Base-by-base conservation (phyloP, 1,140 invertebrate genomes). In the Drosophila santomea region DNA sequence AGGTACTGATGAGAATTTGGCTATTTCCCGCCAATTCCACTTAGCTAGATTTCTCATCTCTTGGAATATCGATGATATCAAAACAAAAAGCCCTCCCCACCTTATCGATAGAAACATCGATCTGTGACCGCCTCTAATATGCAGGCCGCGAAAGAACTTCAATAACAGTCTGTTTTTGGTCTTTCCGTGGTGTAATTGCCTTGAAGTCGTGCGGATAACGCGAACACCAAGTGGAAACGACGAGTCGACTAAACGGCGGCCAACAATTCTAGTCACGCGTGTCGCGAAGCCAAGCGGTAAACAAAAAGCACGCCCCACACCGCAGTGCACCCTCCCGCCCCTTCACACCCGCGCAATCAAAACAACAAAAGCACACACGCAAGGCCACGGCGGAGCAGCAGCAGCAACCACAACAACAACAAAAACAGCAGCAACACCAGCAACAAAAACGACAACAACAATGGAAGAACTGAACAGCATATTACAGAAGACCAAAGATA, bases 381-480 rank as follows among this genome's bases (percentile, higher is more conserved):
- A 69, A 76, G 66, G 74, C 48, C 28, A 63, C 55, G 23, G 39
- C 41, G 15, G 25, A 60, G 38, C 25, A 55, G 45, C 17, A 59
- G 15, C 64, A 45, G 36, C 23, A 54, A 39, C 45, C 41, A 32
- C 47, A 74, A 86, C 61, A 57, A 74, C 58, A 54, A 69, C 47
- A 55, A 48, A 52, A 51, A 47, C 55, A 60, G 1, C 17, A 17
- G 17, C 17, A 17, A 1, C 17, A 17, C 17, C 17, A 17, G 17
- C 17, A 17, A 39, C 63, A 62, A 47, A 12, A 38, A 7, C 7
- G 20, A 17, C 45, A 52, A 32, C 47, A 74, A 86, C 61, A 59
- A 92, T 92, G 91, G 91, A 92, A 28, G 92, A 92, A 67, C 74
- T 92, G 45, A 92, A 90, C 63, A 76, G 62, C 10, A 91, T 92